Evolutionary conservation across 1,140 invertebrate genomes (phyloP).

Genomic region (Zaprionus vittiger): DNA sequence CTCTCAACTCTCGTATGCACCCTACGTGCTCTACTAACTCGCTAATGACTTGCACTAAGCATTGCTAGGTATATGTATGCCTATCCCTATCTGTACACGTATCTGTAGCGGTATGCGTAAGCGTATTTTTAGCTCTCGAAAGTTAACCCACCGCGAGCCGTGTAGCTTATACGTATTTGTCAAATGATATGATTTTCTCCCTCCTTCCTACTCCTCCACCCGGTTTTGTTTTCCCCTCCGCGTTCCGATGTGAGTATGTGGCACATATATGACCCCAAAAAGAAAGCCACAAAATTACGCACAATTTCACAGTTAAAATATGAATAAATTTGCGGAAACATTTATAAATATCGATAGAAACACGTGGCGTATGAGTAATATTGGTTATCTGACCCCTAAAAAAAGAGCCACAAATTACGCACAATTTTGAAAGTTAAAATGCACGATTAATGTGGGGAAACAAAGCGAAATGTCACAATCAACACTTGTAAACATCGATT

Average conservation of each 20-base stretch:
- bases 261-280: slow-evolving; percentile 17
- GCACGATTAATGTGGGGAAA: slow-evolving; percentile 6
- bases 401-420: slow-evolving; percentile 37
- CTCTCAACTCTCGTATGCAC: background rate
- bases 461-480: slow-evolving; percentile 40
- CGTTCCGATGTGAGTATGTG: background rate
- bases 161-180: slow-evolving; percentile 33
- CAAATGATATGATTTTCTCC: slow-evolving; percentile 39
- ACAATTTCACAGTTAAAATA: slow-evolving; percentile 36
- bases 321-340: slow-evolving; percentile 26
- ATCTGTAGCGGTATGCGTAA: slow-evolving; percentile 8
- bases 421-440: slow-evolving; percentile 31
- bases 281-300: slow-evolving; percentile 35
- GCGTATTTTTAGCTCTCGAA: slow-evolving; percentile 44
- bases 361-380: slow-evolving; percentile 19
- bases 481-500: slow-evolving; percentile 66
- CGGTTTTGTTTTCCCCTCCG: background rate
- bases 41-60: slow-evolving; percentile 4
- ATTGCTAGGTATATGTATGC: background rate
- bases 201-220: background rate
- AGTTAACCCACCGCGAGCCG: slow-evolving; percentile 32
- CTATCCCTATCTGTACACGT: background rate
- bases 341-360: slow-evolving; percentile 54
- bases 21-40: background rate
- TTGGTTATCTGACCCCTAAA: slow-evolving; percentile 19